phyloP scores from a whole-genome alignment of 2,113 vertebrate genomes.

The Oncorhynchus masou region DNA sequence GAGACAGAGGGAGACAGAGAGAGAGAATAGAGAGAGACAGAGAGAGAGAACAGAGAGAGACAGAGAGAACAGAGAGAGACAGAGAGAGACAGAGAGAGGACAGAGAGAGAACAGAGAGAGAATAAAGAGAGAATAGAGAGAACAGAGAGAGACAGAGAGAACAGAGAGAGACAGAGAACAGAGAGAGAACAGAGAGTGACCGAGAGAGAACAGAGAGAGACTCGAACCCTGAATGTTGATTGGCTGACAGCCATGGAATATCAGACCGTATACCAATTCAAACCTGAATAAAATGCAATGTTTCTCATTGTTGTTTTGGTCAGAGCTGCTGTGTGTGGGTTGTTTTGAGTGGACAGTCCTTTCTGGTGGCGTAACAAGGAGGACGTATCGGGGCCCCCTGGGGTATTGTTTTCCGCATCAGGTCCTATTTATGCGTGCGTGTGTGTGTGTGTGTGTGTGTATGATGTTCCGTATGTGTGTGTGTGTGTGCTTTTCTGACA shows the following conservation, averaged over 20 bases:
- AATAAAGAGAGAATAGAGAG: not conserved
- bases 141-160: not conserved
- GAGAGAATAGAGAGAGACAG: constrained; percentile 7
- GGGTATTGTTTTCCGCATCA: constrained; percentile 56
- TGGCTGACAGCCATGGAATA: too few species aligned
- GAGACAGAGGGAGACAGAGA: not conserved
- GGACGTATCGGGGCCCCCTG: constrained; percentile 34
- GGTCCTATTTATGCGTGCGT: constrained; percentile 12
- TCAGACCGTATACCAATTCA: too few species aligned
- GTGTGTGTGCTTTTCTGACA: constrained; percentile 81
- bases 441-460: constrained; percentile 18
- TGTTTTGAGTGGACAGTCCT: not conserved
- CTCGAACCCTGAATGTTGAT: too few species aligned
- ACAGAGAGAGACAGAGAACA: too few species aligned
- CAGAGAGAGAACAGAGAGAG: not conserved
- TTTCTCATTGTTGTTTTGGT: too few species aligned
- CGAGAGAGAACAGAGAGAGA: not conserved
- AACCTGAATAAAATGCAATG: too few species aligned
- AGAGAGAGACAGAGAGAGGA: constrained; percentile 11
- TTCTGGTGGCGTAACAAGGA: constrained; percentile 36
- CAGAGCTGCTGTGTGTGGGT: too few species aligned
- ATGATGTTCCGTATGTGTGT: constrained; percentile 12
- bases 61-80: constrained; percentile 22
- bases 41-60: constrained; percentile 7
- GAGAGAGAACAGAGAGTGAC: not conserved